Evolutionary conservation across 2,797 vertebrate genomes (phyloP), one percentile per base, ranked within the genome.

Genomic region (Epinephelus awoara): DNA sequence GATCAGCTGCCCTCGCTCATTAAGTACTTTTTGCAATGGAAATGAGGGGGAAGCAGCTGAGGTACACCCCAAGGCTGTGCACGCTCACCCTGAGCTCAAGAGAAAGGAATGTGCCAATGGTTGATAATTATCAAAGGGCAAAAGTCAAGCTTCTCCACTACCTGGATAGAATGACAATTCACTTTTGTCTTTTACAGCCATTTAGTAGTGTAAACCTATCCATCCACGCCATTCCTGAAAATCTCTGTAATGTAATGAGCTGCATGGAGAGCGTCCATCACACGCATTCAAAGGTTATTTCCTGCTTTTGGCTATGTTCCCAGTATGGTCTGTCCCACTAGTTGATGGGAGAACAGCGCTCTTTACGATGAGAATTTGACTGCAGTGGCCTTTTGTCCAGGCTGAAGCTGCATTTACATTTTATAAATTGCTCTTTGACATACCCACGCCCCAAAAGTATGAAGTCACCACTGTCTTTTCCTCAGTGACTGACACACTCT

Each of bases 71-170:
- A 49, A 84, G 80, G 87, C 75, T 82, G 57, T 23, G 64, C 76
- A 73, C 56, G 19, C 46, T 70, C 72, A 47, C 61, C 44, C 47
- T 77, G 81, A 81, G 75, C 82, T 84, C 77, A 83, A 19, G 46
- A 77, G 78, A 89, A 72, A 85, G 82, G 88, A 91, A 92, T 91
- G 85, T 89, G 72, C 88, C 78, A 94, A 92, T 76, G 72, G 85
- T 67, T 85, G 87, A 88, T 88, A 85, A 89, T 87, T 87, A 87
- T 90, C 77, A 85, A 66, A 82, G 77, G 79, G 38, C 76, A 90
- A 63, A 77, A 66, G 84, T 78, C 78, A 75, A 42, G 55, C 23
- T 68, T 23, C 75, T 63, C 9, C 11, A 67, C 21, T 66, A 78
- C 69, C 83, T 77, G 72, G 9, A 47, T 34, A 52, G 27, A 79